phyloP scores from a whole-genome alignment of 2,888 invertebrate genomes.

The Calameuta pallipes region DNA sequence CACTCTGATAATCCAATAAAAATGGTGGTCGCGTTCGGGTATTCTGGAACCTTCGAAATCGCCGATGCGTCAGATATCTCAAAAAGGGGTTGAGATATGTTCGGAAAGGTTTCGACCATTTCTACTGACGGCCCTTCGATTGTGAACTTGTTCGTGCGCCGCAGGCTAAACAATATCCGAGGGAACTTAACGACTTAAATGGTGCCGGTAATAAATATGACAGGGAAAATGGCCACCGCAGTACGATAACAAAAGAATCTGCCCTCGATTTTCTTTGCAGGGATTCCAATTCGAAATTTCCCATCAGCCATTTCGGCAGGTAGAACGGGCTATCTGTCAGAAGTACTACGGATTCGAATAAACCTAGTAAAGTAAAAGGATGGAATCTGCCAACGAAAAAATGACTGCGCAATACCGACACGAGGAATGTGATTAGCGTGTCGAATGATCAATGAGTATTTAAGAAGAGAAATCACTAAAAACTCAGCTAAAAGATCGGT shows the following conservation, averaged over 20 bases:
- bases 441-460: background rate
- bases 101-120: background rate
- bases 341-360: background rate
- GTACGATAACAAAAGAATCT: background rate
- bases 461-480: background rate
- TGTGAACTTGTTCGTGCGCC: background rate
- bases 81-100: background rate
- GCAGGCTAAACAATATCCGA: background rate
- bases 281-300: background rate
- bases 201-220: background rate
- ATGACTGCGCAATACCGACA: background rate
- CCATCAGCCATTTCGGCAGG: background rate
- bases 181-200: background rate
- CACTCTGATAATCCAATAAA: background rate
- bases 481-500: background rate
- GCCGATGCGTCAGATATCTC: background rate
- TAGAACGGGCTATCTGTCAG: background rate
- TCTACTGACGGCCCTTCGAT: background rate
- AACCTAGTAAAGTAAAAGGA: background rate
- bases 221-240: background rate
- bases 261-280: background rate
- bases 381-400: background rate
- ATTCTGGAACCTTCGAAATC: background rate
- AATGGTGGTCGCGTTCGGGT: background rate
- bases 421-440: background rate